Percentiles rank a stretch among this genome's conserved stretches.
phyloP scores from a whole-genome alignment of 2,888 invertebrate species.

The Pocota personata region DNA sequence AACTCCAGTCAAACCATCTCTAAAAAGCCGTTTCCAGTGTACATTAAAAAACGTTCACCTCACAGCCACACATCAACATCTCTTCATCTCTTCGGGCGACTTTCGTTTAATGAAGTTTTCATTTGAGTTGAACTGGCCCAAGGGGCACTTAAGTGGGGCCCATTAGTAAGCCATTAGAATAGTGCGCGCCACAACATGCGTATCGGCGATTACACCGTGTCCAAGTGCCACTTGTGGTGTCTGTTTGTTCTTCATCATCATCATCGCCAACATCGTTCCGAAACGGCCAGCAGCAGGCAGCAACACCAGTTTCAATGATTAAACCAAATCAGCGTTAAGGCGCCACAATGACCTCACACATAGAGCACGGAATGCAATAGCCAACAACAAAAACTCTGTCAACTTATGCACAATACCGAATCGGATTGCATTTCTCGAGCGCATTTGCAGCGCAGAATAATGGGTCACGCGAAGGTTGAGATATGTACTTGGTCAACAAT shows the following conservation, averaged over 20 bases:
- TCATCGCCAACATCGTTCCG: constrained; percentile 8
- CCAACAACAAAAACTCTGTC: constrained; percentile 27
- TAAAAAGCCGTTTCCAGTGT: background rate
- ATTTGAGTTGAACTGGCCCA: constrained; percentile 72
- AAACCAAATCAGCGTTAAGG: constrained; percentile 68
- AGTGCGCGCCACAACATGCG: constrained; percentile 71
- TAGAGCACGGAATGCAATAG: constrained; percentile 42
- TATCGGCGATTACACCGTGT: constrained; percentile 71
- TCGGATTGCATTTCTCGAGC: constrained; percentile 32
- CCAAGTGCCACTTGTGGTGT: constrained; percentile 70
- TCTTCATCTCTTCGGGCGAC: constrained; percentile 60
- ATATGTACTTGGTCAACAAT: constrained; percentile 16
- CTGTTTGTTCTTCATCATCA: constrained; percentile 71
- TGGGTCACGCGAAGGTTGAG: constrained; percentile 51
- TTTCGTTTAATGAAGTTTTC: constrained; percentile 73
- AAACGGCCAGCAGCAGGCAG: constrained; percentile 21
- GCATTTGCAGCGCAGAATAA: constrained; percentile 27
- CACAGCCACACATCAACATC: constrained; percentile 40
- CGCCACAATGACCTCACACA: constrained; percentile 66
- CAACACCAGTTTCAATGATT: constrained; percentile 52
- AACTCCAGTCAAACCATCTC: background rate
- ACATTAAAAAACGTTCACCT: constrained; percentile 30
- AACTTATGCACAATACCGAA: constrained; percentile 31
- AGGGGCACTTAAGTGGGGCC: constrained; percentile 72
- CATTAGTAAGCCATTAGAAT: constrained; percentile 74